A percentile compares a stretch with the other conserved stretches of the same genome.
Conservation (phyloP, 2,797 vertebrate genomes). For the Pseudochaenichthys georgianus region DNA sequence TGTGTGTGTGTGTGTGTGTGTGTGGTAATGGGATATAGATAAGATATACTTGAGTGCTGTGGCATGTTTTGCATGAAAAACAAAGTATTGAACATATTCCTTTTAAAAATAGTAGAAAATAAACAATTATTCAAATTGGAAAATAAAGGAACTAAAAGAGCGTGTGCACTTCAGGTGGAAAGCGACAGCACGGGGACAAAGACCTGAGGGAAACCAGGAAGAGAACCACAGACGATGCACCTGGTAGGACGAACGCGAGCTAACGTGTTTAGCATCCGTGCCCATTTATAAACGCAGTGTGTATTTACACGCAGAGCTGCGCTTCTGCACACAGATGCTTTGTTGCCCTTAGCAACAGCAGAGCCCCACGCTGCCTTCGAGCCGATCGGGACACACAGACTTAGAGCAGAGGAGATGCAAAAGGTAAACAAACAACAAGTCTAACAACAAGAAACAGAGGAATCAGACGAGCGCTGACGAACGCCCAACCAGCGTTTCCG, state of each 20-base stretch:
- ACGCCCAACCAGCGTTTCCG: too few species aligned
- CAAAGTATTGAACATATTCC: too few species aligned
- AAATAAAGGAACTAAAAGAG: too few species aligned
- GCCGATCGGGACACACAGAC: not conserved
- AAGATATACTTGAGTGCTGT: too few species aligned
- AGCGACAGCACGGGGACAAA: conserved; percentile 24
- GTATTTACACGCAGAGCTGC: conserved; percentile 16
- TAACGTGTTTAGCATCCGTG: too few species aligned
- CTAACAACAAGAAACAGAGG: not conserved
- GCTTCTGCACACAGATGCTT: not conserved
- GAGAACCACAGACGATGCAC: not conserved
- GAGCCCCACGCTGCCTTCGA: not conserved
- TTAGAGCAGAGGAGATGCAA: conserved; percentile 5
- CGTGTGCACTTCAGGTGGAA: conserved; percentile 36
- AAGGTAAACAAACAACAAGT: conserved; percentile 12
- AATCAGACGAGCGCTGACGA: not conserved
- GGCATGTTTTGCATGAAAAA: too few species aligned
- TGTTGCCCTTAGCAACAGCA: conserved; percentile 8
- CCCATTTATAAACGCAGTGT: not conserved
- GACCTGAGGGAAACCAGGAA: not conserved
- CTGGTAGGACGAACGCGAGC: not conserved
- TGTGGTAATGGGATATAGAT: too few species aligned
- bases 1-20: too few species aligned
- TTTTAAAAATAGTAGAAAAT: too few species aligned
- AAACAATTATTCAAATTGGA: too few species aligned